Base-by-base conservation (phyloP, 2,888 invertebrate species). In the Polyommatus icarus region DNA sequence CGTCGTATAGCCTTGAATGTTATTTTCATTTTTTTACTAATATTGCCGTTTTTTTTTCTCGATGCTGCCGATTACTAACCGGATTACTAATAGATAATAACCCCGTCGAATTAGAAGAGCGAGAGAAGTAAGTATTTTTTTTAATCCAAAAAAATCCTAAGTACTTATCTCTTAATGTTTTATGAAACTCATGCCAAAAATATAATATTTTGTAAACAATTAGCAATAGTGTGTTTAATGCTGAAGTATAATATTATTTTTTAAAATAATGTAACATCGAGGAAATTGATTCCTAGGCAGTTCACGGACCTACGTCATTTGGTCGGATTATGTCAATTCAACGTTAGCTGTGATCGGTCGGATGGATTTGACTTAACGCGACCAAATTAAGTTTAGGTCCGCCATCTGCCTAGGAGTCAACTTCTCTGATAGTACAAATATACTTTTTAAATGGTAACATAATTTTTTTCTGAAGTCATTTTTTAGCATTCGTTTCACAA, bases 91-190 rank as follows among this genome's bases (percentile, higher is more conserved):
- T 95, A 97, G 97, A 96, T 95, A 97, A 96, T 95, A 97, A 96
- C 92, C 96, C 96, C 83, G 96, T 97, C 92, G 96, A 97, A 89
- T 94, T 97, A 95, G 97, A 97, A 92, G 97, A 97, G 92, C 95
- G 97, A 88, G 97, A 97, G 94, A 97, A 97, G 97, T 97, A 96
- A 97, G 97, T 97, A 91, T 83, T 24, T 24, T n/a, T n/a, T n/a
- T n/a, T n/a, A n/a, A n/a, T n/a, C n/a, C n/a, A 24, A 61, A 10
- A 3, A 24, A 24, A 61, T 61, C 61, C 24, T 61, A 46, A 46
- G 5, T 4, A 50, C 0, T n/a, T n/a, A n/a, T n/a, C 50, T 5
- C 15, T 12, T 12, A 15, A 12, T 36, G 7, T 71, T 71, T 36
- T 24, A 6, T 46, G 10, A 73, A 20, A 46, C 24, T 50, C 6